These are phyloP conservation scores for Clunio marinus DNA, from an alignment of 2,888 invertebrate genomes.

Conservation along the genomic window DNA sequence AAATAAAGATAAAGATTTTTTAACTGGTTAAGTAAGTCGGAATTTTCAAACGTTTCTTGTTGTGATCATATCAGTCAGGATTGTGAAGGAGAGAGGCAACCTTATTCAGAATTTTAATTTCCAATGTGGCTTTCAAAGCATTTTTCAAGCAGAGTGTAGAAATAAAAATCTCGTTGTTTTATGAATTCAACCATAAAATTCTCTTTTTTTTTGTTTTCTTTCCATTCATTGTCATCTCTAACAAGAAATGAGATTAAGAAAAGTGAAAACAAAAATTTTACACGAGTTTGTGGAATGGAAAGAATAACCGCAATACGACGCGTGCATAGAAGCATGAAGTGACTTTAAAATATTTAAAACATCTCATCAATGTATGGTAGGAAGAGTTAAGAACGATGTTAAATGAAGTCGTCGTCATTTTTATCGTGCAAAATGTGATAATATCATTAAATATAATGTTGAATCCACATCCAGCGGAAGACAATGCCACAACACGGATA, in stretches of 20 bases:
- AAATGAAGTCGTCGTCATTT: slow-evolving; percentile 13
- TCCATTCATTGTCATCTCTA: neutral
- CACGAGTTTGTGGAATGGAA: neutral
- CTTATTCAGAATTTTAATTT: slow-evolving; percentile 14
- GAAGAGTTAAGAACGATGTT: too few relatives aligned
- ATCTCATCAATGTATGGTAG: slow-evolving; percentile 19
- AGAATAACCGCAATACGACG: neutral
- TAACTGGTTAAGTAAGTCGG: neutral
- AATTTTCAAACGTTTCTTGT: slow-evolving; percentile 2
- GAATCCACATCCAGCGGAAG: neutral
- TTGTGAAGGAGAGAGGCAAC: neutral
- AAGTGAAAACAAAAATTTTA: neutral
- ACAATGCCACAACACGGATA: neutral
- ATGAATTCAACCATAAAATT: slow-evolving; percentile 4
- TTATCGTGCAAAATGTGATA: slow-evolving; percentile 9
- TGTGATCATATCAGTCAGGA: too few relatives aligned
- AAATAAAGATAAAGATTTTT: neutral
- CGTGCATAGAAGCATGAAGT: slow-evolving; percentile 18
- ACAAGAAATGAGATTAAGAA: neutral
- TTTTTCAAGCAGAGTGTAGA: slow-evolving; percentile 7
- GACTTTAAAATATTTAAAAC: slow-evolving; percentile 14
- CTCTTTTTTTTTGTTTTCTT: neutral
- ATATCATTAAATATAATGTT: too few relatives aligned
- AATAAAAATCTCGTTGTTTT: slow-evolving; percentile 3
- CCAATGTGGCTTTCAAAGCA: neutral